Base-by-base conservation (phyloP, 2,797 vertebrate species). In the Bradypodion pumilum region DNA sequence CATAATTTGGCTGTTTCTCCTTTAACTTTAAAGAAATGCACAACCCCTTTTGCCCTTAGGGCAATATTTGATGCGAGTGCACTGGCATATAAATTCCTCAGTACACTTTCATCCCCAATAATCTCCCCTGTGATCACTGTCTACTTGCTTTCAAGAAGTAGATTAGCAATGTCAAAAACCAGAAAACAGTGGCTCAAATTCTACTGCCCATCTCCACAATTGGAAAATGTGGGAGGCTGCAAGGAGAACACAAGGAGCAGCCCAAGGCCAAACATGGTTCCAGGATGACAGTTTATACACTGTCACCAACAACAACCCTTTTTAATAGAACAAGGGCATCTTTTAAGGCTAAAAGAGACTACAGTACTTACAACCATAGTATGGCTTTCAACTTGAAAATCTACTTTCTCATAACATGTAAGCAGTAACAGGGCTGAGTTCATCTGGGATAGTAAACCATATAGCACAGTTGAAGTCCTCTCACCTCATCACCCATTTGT, bases 401-500 rank as follows among this genome's bases (percentile, higher is more conserved):
- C n/a, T 80, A 56, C 16, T n/a, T 40, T 83, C 9, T 44, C 9
- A 66, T 56, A 32, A 52, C 16, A 21, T 37, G 21, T 19, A 35
- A 27, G 10, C 46, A 37, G 21, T 56, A 23, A 74, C 25, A 75
- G 42, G 15, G 29, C 49, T 66, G 56, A 46, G 60, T 13, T 63
- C 42, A 73, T 1, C 27, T 59, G 13, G 25, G 5, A 52, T 5
- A 27, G 19, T 37, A n/a, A 15, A 37, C 37, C 63, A 86, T 40
- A 3, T 35, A 88, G 23, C 52, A 66, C 13, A 73, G 15, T 9
- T 27, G 74, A 29, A 40, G 10, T 1, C 35, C 0, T 87, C 95
- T 89, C 89, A 99, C 99, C 97, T 99, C 98, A 9, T 99, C 99
- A 0, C 99, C 99, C 98, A 99, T 98, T 86, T 99, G 99, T 69